Evolutionary conservation across 2,113 vertebrate genomes (phyloP).

Genomic region (Channa maculata): DNA sequence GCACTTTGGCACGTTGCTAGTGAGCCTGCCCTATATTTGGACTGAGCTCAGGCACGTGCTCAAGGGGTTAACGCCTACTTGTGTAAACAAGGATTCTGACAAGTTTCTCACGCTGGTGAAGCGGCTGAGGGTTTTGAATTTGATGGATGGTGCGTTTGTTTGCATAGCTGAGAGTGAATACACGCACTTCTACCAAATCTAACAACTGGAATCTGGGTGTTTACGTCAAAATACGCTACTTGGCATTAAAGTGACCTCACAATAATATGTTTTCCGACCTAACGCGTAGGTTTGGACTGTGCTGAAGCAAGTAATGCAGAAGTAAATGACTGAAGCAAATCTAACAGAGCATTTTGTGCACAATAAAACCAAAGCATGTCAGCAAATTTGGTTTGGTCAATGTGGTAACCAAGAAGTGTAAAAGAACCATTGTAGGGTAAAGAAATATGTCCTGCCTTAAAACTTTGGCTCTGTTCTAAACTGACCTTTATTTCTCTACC

Average conservation of each 20-base stretch:
- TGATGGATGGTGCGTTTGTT: constrained; percentile 14
- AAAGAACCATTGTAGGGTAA: no score
- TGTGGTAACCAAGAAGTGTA: no score
- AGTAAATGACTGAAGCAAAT: neutral
- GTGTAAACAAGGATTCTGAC: constrained; percentile 60
- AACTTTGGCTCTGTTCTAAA: no score
- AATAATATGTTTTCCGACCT: constrained; percentile 2
- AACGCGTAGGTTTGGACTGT: neutral
- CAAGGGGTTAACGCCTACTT: constrained; percentile 71
- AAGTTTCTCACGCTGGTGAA: constrained; percentile 47
- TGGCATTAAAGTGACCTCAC: neutral
- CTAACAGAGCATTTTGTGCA: neutral
- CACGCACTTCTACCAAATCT: neutral
- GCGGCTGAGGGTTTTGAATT: constrained; percentile 16
- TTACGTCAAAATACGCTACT: neutral
- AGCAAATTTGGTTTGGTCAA: neutral
- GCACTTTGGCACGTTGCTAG: constrained; percentile 63
- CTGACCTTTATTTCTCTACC: no score
- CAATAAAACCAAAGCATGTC: neutral
- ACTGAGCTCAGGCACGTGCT: constrained; percentile 71
- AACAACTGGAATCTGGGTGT: neutral
- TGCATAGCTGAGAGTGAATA: neutral
- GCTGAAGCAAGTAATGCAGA: neutral
- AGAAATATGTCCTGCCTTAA: no score
- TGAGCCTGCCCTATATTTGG: constrained; percentile 75